phyloP scores from a whole-genome alignment of 2,797 vertebrate species.

The Sebastes kiyomatsui region DNA sequence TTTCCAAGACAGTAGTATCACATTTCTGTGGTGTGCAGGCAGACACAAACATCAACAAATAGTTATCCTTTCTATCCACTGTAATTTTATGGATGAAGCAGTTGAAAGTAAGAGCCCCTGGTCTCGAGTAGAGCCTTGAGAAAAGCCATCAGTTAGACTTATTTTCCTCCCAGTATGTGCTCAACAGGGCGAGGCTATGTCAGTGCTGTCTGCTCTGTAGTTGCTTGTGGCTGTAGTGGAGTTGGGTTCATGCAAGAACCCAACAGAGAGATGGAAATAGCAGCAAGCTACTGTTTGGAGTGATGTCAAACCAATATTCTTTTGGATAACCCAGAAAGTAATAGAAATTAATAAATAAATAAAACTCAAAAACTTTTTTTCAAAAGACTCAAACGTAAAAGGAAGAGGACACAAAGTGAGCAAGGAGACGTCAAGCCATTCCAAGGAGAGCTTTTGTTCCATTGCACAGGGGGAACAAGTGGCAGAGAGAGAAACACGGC shows the following conservation, averaged over 20 bases:
- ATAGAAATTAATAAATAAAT: conserved; percentile 42
- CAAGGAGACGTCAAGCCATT: conserved; percentile 81
- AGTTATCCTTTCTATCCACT: conserved; percentile 18
- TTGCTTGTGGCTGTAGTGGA: conserved; percentile 28
- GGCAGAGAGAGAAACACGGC: conserved; percentile 54
- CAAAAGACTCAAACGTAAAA: conserved; percentile 66
- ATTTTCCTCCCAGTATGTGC: conserved; percentile 76
- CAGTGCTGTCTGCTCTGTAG: conserved; percentile 35
- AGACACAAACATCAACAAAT: neutral
- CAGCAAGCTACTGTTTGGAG: conserved; percentile 62
- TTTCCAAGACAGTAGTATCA: conserved; percentile 19
- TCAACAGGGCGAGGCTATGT: conserved; percentile 71
- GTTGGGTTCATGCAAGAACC: conserved; percentile 50
- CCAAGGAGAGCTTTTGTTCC: conserved; percentile 76
- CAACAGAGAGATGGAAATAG: conserved; percentile 39
- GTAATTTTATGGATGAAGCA: conserved; percentile 11
- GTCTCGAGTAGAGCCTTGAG: conserved; percentile 47
- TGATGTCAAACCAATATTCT: conserved; percentile 66
- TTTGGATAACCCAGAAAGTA: conserved; percentile 55
- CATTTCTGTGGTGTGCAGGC: neutral
- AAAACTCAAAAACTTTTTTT: conserved; percentile 37
- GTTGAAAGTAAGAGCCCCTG: conserved; percentile 30
- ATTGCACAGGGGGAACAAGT: conserved; percentile 67
- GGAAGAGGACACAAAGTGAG: conserved; percentile 72
- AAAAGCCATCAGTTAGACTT: conserved; percentile 37